These are phyloP conservation scores for Coracias cyanogaster DNA, from an alignment of 2,797 vertebrate species.

Conservation along the genomic window DNA sequence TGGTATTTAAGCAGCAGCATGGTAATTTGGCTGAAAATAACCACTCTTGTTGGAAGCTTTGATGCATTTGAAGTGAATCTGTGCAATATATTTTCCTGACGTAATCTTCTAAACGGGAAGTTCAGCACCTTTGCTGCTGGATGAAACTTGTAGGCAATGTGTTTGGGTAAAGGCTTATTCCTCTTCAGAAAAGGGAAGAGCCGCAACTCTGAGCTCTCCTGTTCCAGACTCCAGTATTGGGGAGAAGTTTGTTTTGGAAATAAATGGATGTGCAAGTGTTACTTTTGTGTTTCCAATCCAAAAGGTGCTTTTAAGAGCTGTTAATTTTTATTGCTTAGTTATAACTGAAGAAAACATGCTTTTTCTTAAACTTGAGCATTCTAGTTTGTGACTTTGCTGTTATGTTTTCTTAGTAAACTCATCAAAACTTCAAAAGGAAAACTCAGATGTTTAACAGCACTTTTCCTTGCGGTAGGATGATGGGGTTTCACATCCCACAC, in stretches of 20 bases:
- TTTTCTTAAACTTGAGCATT: not conserved
- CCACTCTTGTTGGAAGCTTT: not conserved
- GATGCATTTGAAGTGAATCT: not conserved
- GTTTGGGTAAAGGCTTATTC: not conserved
- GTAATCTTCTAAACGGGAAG: not conserved
- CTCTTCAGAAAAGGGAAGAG: not conserved
- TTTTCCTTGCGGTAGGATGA: not conserved
- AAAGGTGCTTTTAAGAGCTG: not conserved
- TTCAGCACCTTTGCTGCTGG: not conserved
- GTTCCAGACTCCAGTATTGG: not conserved
- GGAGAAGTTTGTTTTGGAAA: not conserved
- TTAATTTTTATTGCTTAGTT: not conserved
- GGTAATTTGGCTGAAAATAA: not conserved
- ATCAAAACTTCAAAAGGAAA: not conserved
- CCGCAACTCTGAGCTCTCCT: accelerated
- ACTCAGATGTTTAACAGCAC: no score
- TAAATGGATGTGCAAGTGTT: not conserved
- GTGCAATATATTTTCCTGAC: not conserved
- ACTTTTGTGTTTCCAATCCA: not conserved
- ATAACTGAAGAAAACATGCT: not conserved
- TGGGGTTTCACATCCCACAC: not conserved
- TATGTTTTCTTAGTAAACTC: not conserved
- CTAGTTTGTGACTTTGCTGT: not conserved
- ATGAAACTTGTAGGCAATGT: not conserved
- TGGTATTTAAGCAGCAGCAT: not conserved